phyloP scores from a whole-genome alignment of 2,113 vertebrate species.

The Myodes glareolus region DNA sequence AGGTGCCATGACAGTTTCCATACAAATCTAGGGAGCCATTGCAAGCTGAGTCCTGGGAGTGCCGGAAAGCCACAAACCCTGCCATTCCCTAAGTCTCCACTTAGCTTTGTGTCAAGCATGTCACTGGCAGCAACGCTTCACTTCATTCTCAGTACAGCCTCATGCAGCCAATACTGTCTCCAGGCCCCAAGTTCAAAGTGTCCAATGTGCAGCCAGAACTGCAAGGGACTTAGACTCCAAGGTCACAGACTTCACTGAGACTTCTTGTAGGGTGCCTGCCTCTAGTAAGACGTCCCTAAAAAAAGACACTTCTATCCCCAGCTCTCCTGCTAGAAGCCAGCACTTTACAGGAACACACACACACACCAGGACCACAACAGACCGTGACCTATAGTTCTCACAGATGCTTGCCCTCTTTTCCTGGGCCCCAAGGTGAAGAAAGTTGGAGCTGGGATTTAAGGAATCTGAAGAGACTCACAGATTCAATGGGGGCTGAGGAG shows the following conservation, averaged over 20 bases:
- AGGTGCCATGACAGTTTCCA: background rate
- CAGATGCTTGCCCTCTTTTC: background rate
- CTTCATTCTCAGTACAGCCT: background rate
- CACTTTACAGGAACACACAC: background rate
- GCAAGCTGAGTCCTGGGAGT: background rate
- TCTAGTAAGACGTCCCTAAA: background rate
- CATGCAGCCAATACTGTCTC: background rate
- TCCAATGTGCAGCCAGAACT: background rate
- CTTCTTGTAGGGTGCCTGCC: background rate
- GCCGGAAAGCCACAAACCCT: background rate
- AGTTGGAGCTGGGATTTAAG: background rate
- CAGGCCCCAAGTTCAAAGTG: background rate
- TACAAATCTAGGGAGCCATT: background rate
- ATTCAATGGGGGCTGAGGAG: background rate
- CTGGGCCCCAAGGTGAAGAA: background rate
- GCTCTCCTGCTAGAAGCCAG: background rate
- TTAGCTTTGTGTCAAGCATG: background rate
- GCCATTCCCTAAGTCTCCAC: background rate
- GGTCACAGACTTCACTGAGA: background rate
- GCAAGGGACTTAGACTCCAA: background rate
- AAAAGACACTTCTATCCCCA: background rate
- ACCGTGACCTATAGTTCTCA: background rate
- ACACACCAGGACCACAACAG: background rate
- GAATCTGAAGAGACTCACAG: constrained; percentile 24
- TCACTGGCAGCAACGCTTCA: background rate